These are phyloP conservation scores for Pteruthius melanotis DNA, from an alignment of 2,113 vertebrate genomes.

Conservation along the genomic window DNA sequence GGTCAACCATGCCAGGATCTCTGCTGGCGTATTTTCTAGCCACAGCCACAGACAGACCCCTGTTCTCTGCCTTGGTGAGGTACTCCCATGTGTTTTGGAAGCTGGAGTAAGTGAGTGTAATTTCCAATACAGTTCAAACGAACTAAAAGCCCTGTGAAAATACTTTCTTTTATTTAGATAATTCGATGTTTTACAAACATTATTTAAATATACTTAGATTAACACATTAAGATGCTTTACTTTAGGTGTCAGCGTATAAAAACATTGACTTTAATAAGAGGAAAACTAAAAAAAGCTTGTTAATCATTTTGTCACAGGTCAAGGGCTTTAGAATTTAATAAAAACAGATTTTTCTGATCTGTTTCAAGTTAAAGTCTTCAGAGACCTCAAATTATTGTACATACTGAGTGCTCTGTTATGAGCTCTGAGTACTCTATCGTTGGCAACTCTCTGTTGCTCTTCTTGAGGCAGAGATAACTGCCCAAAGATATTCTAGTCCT, in stretches of 20 bases:
- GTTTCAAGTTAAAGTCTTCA: background rate
- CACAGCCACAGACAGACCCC: background rate
- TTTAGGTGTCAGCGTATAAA: background rate
- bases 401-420: background rate
- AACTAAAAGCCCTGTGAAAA: background rate
- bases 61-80: accelerated
- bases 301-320: background rate
- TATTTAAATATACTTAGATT: background rate
- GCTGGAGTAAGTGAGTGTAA: background rate
- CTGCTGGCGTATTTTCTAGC: background rate
- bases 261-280: background rate
- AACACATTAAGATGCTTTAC: background rate
- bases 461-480: background rate
- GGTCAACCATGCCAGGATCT: background rate
- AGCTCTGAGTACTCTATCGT: background rate
- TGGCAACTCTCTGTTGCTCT: background rate
- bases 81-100: background rate
- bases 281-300: background rate
- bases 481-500: background rate
- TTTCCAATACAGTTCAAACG: background rate
- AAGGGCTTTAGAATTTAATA: background rate
- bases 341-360: background rate
- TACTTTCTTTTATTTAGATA: background rate
- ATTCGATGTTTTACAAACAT: background rate
- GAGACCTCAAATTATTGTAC: background rate